Evolutionary conservation across 2,888 invertebrate species (phyloP), one percentile per base, ranked within the genome.

Genomic region (Blera fallax): DNA sequence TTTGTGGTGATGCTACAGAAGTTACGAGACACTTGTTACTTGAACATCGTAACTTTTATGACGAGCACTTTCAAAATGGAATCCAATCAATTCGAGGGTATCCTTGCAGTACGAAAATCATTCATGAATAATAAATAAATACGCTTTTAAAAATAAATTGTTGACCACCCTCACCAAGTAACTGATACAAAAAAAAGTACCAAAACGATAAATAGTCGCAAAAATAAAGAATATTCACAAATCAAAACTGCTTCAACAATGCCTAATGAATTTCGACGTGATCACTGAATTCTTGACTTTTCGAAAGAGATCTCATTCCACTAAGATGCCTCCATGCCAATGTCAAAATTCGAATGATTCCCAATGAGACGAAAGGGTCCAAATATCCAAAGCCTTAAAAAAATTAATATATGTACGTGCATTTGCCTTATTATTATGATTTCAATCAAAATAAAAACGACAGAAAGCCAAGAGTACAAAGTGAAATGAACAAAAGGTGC

Each of bases 211-310:
- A 32, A 32, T 10, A 29, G 7, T 29, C n/a, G n/a, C n/a, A 10
- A 32, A 32, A 32, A 32, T 7, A 7, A 32, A 10, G 32, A 21
- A 78, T 43, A 76, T 82, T 64, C 69, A 56, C 48, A 69, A 69
- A 83, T 84, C 83, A 84, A 78, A 83, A 83, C 78, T 79, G 21
- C 85, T 87, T 62, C 80, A 80, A 70, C 43, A 69, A 74, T 67
- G 69, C 67, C 82, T 88, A 88, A 88, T 88, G 82, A 84, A 76
- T 87, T 88, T 87, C 80, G 88, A 88, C 88, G 87, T 88, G 88
- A 76, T 87, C 88, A 88, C 69, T 88, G 88, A 87, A 70, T 88
- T 87, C 85, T 87, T 72, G 77, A 87, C 81, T 87, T 79, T 87
- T 69, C 52, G 73, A 76, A 76, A 87, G 58, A 80, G 76, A 85